Conservation (phyloP, 2,113 vertebrate genomes). For the Amia ocellicauda region DNA sequence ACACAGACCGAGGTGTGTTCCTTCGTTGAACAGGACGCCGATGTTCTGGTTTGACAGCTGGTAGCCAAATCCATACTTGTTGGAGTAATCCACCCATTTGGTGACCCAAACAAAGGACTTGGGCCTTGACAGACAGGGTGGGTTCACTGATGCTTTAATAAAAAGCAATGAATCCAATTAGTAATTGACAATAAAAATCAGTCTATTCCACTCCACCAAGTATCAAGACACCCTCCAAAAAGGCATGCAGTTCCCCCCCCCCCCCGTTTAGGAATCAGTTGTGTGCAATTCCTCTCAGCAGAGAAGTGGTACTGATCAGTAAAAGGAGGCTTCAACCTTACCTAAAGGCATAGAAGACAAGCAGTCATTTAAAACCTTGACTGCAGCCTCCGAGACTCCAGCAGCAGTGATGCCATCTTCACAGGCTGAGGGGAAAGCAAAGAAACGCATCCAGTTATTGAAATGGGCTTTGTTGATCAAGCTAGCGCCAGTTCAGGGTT, state of each 20-base stretch:
- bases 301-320: too few species aligned
- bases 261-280: too few species aligned
- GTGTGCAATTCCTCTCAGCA: too few species aligned
- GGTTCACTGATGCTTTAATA: conserved; percentile 77
- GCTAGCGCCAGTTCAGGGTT: background rate
- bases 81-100: conserved; percentile 98
- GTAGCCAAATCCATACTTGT: conserved; percentile 96
- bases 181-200: background rate
- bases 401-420: conserved; percentile 82
- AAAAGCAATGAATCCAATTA: conserved; percentile 7
- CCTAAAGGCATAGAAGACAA: conserved; percentile 89
- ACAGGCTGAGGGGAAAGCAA: conserved; percentile 63
- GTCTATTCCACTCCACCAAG: too few species aligned
- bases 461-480: background rate
- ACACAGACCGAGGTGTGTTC: conserved; percentile 87
- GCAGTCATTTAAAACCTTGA: conserved; percentile 79
- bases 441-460: too few species aligned
- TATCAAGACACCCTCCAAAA: too few species aligned
- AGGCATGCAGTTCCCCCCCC: too few species aligned
- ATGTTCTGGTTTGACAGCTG: conserved; percentile 92
- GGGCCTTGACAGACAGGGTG: conserved; percentile 76
- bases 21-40: conserved; percentile 92
- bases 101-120: conserved; percentile 94
- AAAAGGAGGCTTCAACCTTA: conserved; percentile 39
- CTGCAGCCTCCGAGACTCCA: conserved; percentile 75